Base-by-base conservation (phyloP, 1,140 invertebrate genomes). In the Brachionus angularis region DNA sequence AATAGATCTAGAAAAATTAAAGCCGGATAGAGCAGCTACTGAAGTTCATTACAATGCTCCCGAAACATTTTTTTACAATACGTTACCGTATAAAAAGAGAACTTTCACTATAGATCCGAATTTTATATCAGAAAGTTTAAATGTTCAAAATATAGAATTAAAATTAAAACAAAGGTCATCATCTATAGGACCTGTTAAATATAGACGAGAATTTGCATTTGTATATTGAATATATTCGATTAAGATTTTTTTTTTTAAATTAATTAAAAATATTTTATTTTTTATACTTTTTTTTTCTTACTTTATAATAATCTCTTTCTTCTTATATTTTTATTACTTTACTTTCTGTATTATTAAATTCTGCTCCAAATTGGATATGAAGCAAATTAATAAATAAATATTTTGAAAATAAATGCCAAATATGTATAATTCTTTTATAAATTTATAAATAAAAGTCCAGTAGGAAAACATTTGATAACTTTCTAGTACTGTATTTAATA, bases 51-150 rank as follows among this genome's bases (percentile, higher is more conserved):
- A 70, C 29, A 70, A 52, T 53, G 47, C 67, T 23, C n/a, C 47
- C 7, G 67, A 70, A 16, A 70, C 67, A 7, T 70, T 29, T 44
- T 70, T 70, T 36, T 70, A 36, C 3, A 70, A 70, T 29, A 70
- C 67, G 18, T 36, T 70, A 27, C 67, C 67, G 14, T 50, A 23
- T 18, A 42, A 47, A 36, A 50, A 36, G 44, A 29, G 25, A 34
- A 49, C 46, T 23, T 70, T 44, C 33, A 50, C 46, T 7, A 70
- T 70, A 16, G 31, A 70, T 52, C 67, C 67, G 16, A 50, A 50
- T 36, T 70, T 70, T 44, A 70, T 70, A 39, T 70, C 67, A 3
- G 67, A 70, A 31, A 70, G 52, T 34, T 46, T 70, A 18, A 50
- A 53, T 44, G 50, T 70, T 0, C 36, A 70, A 27, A 70, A 70